Base-by-base conservation (phyloP, 2,113 vertebrate species). In the Indicator indicator region DNA sequence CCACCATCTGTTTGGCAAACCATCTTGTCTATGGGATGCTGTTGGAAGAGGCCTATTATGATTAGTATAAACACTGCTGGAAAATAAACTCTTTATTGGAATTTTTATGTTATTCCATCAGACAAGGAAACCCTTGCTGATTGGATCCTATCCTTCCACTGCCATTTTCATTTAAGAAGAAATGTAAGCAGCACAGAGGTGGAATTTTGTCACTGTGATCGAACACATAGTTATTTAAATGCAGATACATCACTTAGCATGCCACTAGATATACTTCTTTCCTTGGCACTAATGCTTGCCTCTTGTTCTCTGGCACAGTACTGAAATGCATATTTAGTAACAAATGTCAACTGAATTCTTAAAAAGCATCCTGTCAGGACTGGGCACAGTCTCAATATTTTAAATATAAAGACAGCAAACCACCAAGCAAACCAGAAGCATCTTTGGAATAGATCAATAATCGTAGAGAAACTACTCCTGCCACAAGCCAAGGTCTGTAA, bases 101-200 rank as follows among this genome's bases (percentile, higher is more conserved):
- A 94, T 93, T 93, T 96, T 95, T 94, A 93, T 97, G 90, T 93
- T 96, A 95, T 80, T 94, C 69, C 73, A 85, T 94, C 73, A 96
- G 92, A 96, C 40, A 94, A 93, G 80, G 52, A 93, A 94, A 88
- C 42, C 86, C 85, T 76, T 81, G 58, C 48, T 97, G 95, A 94
- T 90, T 96, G 86, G 77, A 89, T 83, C 50, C 65, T 76, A 81
- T 91, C 56, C 78, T 56, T 94, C 76, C 73, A 77, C 86, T 95
- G 75, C 73, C 90, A 94, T 44, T 86, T 97, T 95, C 93, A 83
- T 88, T 95, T 96, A 96, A 95, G 72, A 88, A 93, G 92, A 94
- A 87, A 73, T 85, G 78, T 83, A 89, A 96, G 77, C 38, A 42
- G 65, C 33, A 86, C 76, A 81, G 81, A 88, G 54, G 72, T 97